These are phyloP conservation scores for Rhopalosiphum nymphaeae DNA, from an alignment of 2,888 invertebrate species.

Conservation along the genomic window DNA sequence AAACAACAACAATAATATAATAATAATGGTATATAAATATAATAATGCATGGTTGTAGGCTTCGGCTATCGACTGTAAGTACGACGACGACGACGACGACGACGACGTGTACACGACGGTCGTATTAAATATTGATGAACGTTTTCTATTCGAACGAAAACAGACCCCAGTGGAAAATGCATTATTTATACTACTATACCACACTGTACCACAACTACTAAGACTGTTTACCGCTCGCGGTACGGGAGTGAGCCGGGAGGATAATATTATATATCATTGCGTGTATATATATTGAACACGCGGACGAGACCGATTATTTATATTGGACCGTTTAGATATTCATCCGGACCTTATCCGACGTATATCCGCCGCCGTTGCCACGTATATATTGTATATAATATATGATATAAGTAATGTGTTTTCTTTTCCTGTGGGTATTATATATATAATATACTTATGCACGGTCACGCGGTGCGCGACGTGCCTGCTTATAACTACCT, in stretches of 20 bases:
- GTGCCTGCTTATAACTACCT: neutral
- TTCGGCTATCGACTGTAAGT: neutral
- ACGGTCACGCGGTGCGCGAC: slow-evolving; percentile 1
- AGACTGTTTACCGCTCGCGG: neutral
- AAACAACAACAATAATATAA: neutral
- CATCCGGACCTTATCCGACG: slow-evolving; percentile 56
- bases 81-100: neutral
- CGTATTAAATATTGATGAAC: slow-evolving; percentile 47
- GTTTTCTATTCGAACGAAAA: slow-evolving; percentile 17
- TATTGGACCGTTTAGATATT: slow-evolving; percentile 49
- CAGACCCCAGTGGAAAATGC: slow-evolving; percentile 27
- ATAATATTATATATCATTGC: slow-evolving; percentile 15
- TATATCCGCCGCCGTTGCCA: neutral
- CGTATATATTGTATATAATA: slow-evolving; percentile 7
- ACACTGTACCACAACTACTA: neutral
- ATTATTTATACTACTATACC: slow-evolving; percentile 48
- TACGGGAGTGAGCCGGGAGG: neutral
- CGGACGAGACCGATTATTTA: slow-evolving; percentile 47
- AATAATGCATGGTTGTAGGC: neutral
- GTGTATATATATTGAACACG: neutral
- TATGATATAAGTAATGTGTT: neutral
- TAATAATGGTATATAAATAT: neutral
- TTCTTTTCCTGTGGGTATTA: neutral
- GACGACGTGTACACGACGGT: neutral
- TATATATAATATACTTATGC: neutral